Evolutionary conservation across 2,113 vertebrate species (phyloP).

Genomic region (Poicephalus gulielmi): DNA sequence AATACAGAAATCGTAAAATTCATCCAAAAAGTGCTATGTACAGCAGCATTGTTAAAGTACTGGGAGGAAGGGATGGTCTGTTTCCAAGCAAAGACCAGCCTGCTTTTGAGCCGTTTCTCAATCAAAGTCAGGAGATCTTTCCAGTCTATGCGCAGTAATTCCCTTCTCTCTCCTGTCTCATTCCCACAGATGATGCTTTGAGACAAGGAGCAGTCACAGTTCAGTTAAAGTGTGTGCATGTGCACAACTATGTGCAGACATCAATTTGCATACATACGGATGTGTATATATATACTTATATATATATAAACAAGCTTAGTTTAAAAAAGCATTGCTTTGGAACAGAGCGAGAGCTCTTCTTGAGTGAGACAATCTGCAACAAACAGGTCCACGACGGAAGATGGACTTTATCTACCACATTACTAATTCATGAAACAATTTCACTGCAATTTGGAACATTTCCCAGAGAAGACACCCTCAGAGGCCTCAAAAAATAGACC

Average conservation of each 20-base stretch:
- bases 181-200: not conserved
- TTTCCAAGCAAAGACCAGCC: not conserved
- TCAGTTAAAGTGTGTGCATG: not conserved
- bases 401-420: not conserved
- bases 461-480: not conserved
- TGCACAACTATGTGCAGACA: not conserved
- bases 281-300: not conserved
- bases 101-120: not conserved
- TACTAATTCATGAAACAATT: not conserved
- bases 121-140: not conserved
- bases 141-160: not conserved
- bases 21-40: constrained; percentile 75
- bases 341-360: not conserved
- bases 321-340: constrained; percentile 55
- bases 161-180: constrained; percentile 19
- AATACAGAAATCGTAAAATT: constrained; percentile 76
- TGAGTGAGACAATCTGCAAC: not conserved
- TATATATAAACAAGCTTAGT: not conserved
- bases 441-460: not conserved
- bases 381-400: not conserved
- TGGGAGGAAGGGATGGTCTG: not conserved
- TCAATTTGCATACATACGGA: not conserved
- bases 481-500: not conserved
- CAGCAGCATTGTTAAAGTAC: constrained; percentile 66
- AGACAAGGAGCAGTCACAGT: constrained; percentile 26